Percentiles rank a stretch among this genome's conserved stretches.
Evolutionary conservation across 2,113 vertebrate genomes (phyloP).

Genomic region (Bufo gargarizans): DNA sequence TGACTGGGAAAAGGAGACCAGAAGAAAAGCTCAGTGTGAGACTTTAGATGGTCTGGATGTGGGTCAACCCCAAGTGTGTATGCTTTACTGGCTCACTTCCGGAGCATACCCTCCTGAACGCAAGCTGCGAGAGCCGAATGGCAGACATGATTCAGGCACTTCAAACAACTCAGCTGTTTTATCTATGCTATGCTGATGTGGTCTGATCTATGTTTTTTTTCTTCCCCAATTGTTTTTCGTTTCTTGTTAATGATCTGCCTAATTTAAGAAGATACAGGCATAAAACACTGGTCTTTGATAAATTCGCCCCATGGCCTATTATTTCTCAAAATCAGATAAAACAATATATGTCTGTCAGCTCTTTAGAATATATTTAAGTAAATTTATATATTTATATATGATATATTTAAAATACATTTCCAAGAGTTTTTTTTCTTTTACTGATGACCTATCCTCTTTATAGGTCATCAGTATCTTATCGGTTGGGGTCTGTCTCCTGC

Average conservation of each 20-base stretch:
- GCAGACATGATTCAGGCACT: not conserved
- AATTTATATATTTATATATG: too few species aligned
- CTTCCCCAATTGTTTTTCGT: not conserved
- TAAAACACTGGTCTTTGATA: too few species aligned
- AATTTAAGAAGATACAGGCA: too few species aligned
- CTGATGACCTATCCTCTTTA: too few species aligned
- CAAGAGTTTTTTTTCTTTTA: too few species aligned
- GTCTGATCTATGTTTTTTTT: not conserved
- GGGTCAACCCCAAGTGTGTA: constrained; percentile 47
- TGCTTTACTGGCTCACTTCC: constrained; percentile 45
- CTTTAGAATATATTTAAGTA: too few species aligned
- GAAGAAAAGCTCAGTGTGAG: constrained; percentile 56
- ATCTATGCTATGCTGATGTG: not conserved
- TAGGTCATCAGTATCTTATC: too few species aligned
- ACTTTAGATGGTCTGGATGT: constrained; percentile 47
- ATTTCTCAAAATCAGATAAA: too few species aligned
- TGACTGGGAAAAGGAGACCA: constrained; percentile 18
- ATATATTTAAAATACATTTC: too few species aligned
- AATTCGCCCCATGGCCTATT: too few species aligned
- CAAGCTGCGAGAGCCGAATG: not conserved
- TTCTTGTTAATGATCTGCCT: not conserved
- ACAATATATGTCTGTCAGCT: too few species aligned
- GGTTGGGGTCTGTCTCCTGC: too few species aligned
- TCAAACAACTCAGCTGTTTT: not conserved
- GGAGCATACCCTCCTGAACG: constrained; percentile 13